A percentile compares a stretch with the other conserved stretches of the same genome.
Conservation (phyloP, 1,140 invertebrate genomes). For the Scaptomyza hsui region DNA sequence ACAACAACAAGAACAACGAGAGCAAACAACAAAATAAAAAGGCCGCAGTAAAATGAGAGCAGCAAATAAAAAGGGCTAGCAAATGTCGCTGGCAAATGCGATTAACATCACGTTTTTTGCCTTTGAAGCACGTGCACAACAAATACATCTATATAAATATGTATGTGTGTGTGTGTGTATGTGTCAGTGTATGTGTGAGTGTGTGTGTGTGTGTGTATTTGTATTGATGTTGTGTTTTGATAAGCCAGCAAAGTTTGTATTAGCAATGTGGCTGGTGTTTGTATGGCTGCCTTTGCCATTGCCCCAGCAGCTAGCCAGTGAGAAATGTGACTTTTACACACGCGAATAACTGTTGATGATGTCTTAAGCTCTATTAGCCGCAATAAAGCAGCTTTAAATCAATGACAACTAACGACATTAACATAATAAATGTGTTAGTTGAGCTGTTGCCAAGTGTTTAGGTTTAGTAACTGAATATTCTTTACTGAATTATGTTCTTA, state of each 20-base stretch:
- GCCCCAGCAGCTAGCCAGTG: not conserved
- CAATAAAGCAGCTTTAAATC: conserved; percentile 10
- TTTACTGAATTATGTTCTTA: not conserved
- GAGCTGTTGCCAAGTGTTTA: no score
- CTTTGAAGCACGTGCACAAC: conserved; percentile 46
- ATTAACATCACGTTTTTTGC: conserved; percentile 69
- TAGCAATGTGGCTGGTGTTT: conserved; percentile 59
- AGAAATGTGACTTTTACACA: conserved; percentile 8
- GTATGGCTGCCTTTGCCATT: conserved; percentile 62
- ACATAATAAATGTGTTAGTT: conserved; percentile 8
- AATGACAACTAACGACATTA: conserved; percentile 5
- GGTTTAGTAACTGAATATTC: not conserved
- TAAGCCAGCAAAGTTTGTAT: conserved; percentile 54
- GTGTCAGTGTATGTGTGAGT: not conserved
- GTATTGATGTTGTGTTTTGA: conserved; percentile 73
- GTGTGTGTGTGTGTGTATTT: conserved; percentile 32
- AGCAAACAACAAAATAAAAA: not conserved
- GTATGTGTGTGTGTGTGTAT: conserved; percentile 5
- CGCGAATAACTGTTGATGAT: conserved; percentile 6
- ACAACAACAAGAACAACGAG: conserved; percentile 4
- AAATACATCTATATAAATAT: conserved; percentile 17
- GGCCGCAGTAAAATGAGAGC: not conserved
- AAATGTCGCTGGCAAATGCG: conserved; percentile 60
- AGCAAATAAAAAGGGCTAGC: conserved; percentile 25
- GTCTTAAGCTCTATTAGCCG: not conserved